phyloP scores from a whole-genome alignment of 2,113 vertebrate genomes.

The Ochotona curzoniae region DNA sequence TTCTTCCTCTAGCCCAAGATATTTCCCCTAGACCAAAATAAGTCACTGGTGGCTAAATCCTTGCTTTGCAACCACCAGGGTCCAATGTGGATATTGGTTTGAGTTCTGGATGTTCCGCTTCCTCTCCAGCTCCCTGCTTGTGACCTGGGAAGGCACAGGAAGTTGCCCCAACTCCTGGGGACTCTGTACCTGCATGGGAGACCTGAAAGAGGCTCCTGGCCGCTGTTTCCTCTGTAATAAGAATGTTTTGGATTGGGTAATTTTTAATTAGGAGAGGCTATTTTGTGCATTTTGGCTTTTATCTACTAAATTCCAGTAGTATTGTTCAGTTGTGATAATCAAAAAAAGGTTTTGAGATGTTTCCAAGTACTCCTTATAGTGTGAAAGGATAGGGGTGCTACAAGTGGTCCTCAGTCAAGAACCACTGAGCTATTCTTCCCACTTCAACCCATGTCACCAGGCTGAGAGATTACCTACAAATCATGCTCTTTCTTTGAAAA shows the following conservation, averaged over 20 bases:
- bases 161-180: too few species aligned
- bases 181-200: too few species aligned
- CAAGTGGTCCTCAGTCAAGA: background rate
- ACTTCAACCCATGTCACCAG: background rate
- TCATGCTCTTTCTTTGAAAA: background rate
- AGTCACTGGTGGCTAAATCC: too few species aligned
- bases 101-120: too few species aligned
- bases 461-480: background rate
- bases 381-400: background rate
- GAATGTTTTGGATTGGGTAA: background rate
- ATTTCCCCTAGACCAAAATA: background rate
- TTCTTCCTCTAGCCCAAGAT: background rate
- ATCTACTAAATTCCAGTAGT: background rate
- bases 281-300: background rate
- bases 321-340: background rate
- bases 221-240: background rate
- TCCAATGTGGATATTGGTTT: too few species aligned
- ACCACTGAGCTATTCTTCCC: background rate
- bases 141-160: too few species aligned
- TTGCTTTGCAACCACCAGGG: too few species aligned
- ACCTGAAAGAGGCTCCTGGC: too few species aligned
- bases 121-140: too few species aligned
- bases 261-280: background rate
- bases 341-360: background rate
- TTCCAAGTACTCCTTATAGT: background rate